These are phyloP conservation scores for Micrastur ruficollis DNA, from an alignment of 2,797 vertebrate genomes.

Conservation along the genomic window DNA sequence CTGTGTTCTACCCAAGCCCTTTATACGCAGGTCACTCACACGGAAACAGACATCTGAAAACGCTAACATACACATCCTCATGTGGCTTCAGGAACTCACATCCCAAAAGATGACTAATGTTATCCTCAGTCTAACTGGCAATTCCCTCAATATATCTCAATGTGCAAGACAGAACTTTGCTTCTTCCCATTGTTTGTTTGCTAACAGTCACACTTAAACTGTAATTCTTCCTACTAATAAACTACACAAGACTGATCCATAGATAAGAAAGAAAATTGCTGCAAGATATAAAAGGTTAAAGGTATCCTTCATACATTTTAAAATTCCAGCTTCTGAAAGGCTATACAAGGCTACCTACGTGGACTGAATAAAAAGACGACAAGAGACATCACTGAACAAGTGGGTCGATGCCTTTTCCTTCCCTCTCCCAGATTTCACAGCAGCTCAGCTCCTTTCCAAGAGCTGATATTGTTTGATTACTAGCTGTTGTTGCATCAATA, in stretches of 20 bases:
- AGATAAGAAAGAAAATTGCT: neutral
- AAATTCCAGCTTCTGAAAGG: neutral
- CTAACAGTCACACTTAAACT: neutral
- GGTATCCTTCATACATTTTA: neutral
- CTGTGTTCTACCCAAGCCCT: neutral
- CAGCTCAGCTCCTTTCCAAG: neutral
- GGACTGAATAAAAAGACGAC: neutral
- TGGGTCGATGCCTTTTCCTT: neutral
- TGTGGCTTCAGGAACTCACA: neutral
- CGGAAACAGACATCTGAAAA: neutral
- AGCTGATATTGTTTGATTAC: neutral
- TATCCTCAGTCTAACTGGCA: neutral
- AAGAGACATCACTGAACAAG: accelerated
- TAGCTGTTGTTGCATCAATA: neutral
- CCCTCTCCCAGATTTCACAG: neutral
- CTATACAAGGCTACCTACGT: neutral
- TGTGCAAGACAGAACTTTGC: neutral
- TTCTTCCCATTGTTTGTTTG: neutral
- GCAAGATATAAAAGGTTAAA: neutral
- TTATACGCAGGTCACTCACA: neutral
- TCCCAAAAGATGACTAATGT: neutral
- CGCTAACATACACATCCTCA: neutral
- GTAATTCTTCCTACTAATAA: neutral
- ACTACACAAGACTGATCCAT: accelerated
- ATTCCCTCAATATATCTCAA: neutral